Evolutionary conservation across 2,797 vertebrate species (phyloP).

Genomic region (Natrix natrix): DNA sequence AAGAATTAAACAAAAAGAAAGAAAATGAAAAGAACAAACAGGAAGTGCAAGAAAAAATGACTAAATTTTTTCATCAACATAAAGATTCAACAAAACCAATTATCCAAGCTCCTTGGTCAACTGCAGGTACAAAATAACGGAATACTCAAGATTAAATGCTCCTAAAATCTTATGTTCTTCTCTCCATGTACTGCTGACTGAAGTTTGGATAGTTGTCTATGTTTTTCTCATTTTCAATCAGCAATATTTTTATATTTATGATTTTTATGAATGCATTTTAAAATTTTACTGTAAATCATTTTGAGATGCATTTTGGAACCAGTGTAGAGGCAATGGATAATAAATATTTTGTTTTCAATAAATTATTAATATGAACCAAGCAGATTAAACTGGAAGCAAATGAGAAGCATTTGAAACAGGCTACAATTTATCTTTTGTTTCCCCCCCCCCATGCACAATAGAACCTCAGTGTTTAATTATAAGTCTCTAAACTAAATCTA

Average conservation of each 20-base stretch:
- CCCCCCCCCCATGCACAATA: not conserved
- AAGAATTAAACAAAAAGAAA: conserved; percentile 74
- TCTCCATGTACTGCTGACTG: not conserved
- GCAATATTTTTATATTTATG: not conserved
- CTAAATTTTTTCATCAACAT: conserved; percentile 83
- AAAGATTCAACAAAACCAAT: conserved; percentile 74
- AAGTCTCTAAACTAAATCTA: not conserved
- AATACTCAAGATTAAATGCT: not conserved
- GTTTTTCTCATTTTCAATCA: not conserved
- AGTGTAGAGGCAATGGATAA: not conserved
- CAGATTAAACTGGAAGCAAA: not conserved
- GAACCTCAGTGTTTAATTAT: not conserved
- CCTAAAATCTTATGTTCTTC: not conserved
- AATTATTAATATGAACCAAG: not conserved
- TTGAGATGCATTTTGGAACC: not conserved
- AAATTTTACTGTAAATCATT: not conserved
- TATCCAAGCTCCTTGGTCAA: conserved; percentile 76
- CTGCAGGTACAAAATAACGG: conserved; percentile 67
- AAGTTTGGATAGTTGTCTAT: not conserved
- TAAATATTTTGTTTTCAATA: not conserved
- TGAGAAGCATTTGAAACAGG: not conserved
- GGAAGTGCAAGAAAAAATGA: conserved; percentile 85
- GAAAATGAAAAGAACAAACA: conserved; percentile 69
- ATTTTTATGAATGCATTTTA: not conserved
- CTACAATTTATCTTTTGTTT: not conserved